Percentiles rank a stretch among this genome's conserved stretches.
Evolutionary conservation across 2,797 vertebrate genomes (phyloP).

Genomic region (Pachyuromys duprasi): DNA sequence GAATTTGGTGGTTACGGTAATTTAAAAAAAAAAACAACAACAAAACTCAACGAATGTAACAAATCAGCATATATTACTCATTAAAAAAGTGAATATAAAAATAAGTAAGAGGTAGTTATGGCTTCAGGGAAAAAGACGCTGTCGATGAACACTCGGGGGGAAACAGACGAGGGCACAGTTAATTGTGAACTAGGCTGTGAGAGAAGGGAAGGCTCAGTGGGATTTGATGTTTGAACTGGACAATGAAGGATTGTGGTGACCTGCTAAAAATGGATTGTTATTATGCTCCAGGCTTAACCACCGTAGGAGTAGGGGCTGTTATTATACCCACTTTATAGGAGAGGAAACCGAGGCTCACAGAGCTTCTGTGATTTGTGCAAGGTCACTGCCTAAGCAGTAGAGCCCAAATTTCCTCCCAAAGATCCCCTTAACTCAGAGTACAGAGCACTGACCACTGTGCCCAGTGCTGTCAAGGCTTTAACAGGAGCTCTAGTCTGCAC

Average conservation of each 20-base stretch:
- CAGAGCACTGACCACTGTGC: background rate
- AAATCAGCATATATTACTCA: background rate
- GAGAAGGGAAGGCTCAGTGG: background rate
- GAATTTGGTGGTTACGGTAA: background rate
- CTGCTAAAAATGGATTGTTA: slow-evolving; percentile 37
- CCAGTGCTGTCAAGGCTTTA: background rate
- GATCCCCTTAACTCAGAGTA: background rate
- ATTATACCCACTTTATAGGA: slow-evolving; percentile 59
- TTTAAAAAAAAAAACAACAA: background rate
- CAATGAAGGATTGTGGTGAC: background rate
- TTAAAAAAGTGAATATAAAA: background rate
- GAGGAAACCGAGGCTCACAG: slow-evolving; percentile 61
- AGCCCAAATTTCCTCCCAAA: background rate
- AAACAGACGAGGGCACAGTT: background rate
- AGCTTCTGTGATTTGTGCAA: background rate
- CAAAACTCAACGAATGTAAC: background rate
- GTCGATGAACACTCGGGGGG: background rate
- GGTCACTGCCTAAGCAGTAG: background rate
- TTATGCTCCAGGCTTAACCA: background rate
- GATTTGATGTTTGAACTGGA: background rate
- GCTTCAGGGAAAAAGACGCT: background rate
- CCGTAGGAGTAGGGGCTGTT: background rate
- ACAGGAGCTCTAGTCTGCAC: background rate
- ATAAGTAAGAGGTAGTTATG: background rate
- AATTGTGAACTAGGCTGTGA: background rate